Conservation (phyloP, 2,113 vertebrate species). For the Cathartes aura region DNA sequence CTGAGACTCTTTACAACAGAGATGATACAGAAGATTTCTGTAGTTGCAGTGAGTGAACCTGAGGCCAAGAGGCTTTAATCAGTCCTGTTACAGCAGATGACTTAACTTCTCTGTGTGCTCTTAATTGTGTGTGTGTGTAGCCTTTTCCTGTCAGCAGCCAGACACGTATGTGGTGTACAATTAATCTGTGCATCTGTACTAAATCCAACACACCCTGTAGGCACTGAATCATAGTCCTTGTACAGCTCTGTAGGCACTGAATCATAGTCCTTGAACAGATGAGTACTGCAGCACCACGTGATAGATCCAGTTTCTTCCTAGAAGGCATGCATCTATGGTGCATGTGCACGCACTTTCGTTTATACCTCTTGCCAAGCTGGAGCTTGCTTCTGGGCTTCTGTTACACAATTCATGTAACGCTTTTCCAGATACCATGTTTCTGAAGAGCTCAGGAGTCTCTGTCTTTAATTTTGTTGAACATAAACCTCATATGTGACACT, state of each 20-base stretch:
- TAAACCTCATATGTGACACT: rapidly evolving
- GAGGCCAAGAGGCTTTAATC: neutral
- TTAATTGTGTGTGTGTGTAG: neutral
- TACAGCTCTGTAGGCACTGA: neutral
- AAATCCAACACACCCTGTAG: neutral
- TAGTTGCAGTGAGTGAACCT: neutral
- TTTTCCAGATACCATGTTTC: rapidly evolving
- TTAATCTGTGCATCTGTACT: neutral
- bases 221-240: neutral
- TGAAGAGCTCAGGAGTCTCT: neutral
- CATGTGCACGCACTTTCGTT: rapidly evolving
- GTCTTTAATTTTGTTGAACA: neutral
- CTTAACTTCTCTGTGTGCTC: neutral
- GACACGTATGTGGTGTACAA: neutral
- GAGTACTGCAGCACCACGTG: neutral
- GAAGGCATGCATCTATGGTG: rapidly evolving
- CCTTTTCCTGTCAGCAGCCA: constrained; percentile 7
- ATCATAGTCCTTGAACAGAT: neutral
- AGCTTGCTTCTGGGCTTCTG: neutral
- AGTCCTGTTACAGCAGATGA: neutral
- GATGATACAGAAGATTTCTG: neutral
- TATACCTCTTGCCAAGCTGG: neutral
- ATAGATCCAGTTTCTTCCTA: neutral
- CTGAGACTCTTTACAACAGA: neutral
- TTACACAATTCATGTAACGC: rapidly evolving